phyloP scores from a whole-genome alignment of 2,888 invertebrate species.

The Lasioglossum malachurum region DNA sequence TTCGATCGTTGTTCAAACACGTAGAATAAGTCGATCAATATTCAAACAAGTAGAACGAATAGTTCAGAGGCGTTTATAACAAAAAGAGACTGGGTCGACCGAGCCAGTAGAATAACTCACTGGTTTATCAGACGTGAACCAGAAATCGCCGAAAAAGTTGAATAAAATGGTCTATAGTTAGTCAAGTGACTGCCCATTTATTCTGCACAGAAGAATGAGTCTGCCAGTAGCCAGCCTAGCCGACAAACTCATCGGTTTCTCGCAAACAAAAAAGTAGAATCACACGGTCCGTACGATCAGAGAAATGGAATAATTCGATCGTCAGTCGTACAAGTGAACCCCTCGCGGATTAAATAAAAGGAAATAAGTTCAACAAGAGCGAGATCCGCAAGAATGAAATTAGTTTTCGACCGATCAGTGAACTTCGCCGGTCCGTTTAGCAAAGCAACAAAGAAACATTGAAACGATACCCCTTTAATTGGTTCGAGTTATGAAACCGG shows the following conservation, averaged over 20 bases:
- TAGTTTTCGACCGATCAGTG: neutral
- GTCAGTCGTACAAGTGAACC: neutral
- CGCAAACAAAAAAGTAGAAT: neutral
- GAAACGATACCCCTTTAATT: slow-evolving; percentile 3
- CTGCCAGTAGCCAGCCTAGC: neutral
- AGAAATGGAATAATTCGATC: neutral
- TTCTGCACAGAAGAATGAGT: neutral
- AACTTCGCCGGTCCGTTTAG: neutral
- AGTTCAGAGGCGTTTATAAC: neutral
- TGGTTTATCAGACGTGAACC: neutral
- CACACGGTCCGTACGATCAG: neutral
- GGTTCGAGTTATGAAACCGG: slow-evolving; percentile 3
- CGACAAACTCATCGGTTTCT: neutral
- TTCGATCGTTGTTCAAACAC: neutral
- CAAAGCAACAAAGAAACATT: neutral
- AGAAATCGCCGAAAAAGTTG: neutral
- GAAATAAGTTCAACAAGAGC: neutral
- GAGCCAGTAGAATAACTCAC: neutral
- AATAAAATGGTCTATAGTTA: neutral
- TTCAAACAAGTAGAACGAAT: neutral
- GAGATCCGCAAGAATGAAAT: neutral
- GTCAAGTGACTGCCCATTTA: neutral
- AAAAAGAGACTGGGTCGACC: neutral
- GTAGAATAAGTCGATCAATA: neutral
- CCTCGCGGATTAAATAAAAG: neutral